Evolutionary conservation across 2,113 vertebrate genomes (phyloP).

Genomic region (Emydura subglobosa): DNA sequence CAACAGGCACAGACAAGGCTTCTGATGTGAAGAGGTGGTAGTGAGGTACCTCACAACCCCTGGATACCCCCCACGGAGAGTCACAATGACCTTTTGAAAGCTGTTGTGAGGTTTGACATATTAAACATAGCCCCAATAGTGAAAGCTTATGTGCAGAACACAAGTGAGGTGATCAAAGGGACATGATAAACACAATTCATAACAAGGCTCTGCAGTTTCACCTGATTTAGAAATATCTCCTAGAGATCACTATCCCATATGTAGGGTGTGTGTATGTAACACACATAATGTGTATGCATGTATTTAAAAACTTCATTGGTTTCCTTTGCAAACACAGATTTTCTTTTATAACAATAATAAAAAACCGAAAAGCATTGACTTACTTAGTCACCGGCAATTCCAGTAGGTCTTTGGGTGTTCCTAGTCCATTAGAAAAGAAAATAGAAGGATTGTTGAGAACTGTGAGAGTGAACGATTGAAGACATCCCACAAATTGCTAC

Average conservation of each 20-base stretch:
- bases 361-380: not conserved
- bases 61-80: not conserved
- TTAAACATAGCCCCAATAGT: not conserved
- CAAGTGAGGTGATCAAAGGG: not conserved
- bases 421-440: not conserved
- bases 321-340: not conserved
- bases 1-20: not conserved
- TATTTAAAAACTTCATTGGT: not conserved
- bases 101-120: not conserved
- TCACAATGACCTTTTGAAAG: not conserved
- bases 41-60: not conserved
- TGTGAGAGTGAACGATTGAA: not conserved
- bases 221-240: not conserved
- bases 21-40: not conserved
- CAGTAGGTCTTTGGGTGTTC: not conserved
- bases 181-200: not conserved
- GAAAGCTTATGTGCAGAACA: not conserved
- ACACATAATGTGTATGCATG: not conserved
- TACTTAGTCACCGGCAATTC: not conserved
- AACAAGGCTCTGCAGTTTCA: not conserved
- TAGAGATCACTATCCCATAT: not conserved
- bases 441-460: not conserved
- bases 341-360: not conserved
- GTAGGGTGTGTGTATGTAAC: not conserved
- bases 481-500: not conserved